Base-by-base conservation (phyloP, 2,797 vertebrate genomes). In the Mergus octosetaceus region DNA sequence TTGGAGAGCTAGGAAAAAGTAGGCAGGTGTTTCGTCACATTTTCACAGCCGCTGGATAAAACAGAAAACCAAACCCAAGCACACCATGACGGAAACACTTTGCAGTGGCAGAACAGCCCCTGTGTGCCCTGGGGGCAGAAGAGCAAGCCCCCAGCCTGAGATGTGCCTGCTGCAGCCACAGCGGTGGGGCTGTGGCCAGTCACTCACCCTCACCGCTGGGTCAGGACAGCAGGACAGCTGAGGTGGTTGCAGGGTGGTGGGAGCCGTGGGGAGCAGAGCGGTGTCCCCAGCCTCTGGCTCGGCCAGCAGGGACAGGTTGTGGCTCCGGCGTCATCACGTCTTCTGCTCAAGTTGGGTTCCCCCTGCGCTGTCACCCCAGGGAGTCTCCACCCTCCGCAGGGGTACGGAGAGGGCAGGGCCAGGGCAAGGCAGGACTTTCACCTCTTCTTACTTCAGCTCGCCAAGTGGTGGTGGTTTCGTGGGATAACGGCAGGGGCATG, bases 301-400 rank as follows among this genome's bases (percentile, higher is more conserved):
- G 21, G 84, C 13, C 22, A 0, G 51, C 24, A 5, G 30, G 13
- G 56, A 57, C 13, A 8, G 25, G 65, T 53, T 15, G 27, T 8
- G 56, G n/a, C 70, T 4, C 10, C 2, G 1, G 5, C n/a, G 11
- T 19, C 69, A 28, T 30, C 25, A 0, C 18, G 1, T n/a, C 57
- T 57, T 47, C 76, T 11, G 69, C 57, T 5, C 4, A 11, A 69
- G 45, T 51, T 14, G 69, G 18, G 17, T 2, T 71, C 56, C 45
- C 28, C 0, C 0, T 0, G 1, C 39, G 14, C 43, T 3, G 3
- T 11, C 73, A 47, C 21, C 18, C 32, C 1, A 0, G 3, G 21
- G 21, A 94, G 80, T 94, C 93, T 92, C 85, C 80, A 72, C 85
- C 92, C 91, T 94, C 92, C 76, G 4, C 24, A 56, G 51, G 14